Evolutionary conservation across 2,113 vertebrate genomes (phyloP), one percentile per base, ranked within the genome.

Genomic region (Cebus imitator): DNA sequence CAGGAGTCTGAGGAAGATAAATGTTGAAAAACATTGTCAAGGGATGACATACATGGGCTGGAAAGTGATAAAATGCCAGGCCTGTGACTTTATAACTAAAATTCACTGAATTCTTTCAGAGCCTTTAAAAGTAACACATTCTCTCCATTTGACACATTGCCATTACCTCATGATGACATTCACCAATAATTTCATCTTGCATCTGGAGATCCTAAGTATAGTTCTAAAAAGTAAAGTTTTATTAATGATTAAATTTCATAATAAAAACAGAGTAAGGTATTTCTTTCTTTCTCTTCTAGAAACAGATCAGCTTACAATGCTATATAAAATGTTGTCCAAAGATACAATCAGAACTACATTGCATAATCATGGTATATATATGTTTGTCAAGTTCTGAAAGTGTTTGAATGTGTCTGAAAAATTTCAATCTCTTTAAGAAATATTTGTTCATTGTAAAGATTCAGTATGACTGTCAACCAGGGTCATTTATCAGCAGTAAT

Each of bases 51-150:
- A 32, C 1, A 21, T 88, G 32, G 27, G 43, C 82, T 68, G 40
- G 43, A 58, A 25, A 40, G 27, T 30, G n/a, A 40, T 21, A 89
- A 43, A 86, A 81, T 72, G 5, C 78, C 11, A 92, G 8, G 2
- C 21, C 43, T 95, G 20, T 76, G 64, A 70, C 79, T 90, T 90
- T 90, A 61, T 48, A 91, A 70, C 66, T 88, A 58, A 96, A 86
- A 87, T 89, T n/a, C 25, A 50, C 21, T 12, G 11, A 92, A 45
- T 78, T 14, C 10, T 64, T 40, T 79, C 40, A 85, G 5, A 50
- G 64, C 5, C 21, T 92, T 87, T 58, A 40, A 72, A 61, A 84
- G 90, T 68, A 73, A 23, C 21, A 14, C 2, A 40, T 76, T 90
- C 32, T 13, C 30, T 93, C 75, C 25, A 27, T 83, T 58, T 55